Evolutionary conservation across 2,797 vertebrate species (phyloP), one percentile per base, ranked within the genome.

Genomic region (Alca torda): DNA sequence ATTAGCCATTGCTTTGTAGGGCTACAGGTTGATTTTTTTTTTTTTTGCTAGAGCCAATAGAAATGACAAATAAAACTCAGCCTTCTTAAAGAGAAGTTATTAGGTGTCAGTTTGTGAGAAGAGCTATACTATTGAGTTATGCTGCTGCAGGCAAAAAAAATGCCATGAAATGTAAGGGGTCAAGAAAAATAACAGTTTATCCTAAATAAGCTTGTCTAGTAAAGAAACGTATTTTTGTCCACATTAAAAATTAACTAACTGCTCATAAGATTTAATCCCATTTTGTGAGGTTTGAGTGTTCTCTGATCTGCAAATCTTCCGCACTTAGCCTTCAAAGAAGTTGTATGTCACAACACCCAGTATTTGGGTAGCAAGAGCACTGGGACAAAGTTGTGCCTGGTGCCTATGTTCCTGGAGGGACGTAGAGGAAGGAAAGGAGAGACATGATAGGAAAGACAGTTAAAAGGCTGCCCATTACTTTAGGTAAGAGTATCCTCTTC

Each of bases 391-490:
- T 4, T 12, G 6, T 53, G 7, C 26, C 41, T 56, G 15, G 6
- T 57, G 31, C 9, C 19, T 48, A 0, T 23, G 9, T 30, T 39
- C 39, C 35, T 51, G 23, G 13, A 69, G 20, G 19, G 4, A 69
- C 4, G 11, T 21, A 64, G 21, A 64, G 4, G 23, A 84, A 73
- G 5, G 23, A 69, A 83, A 83, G 39, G 37, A 86, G 24, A 63
- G 5, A 19, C 9, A 13, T 5, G 0, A 33, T 20, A 68, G 4
- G 31, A 89, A 73, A 81, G 21, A 30, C 0, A 0, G 4, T 12
- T 7, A 3, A 51, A 82, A 61, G 16, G 28, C 18, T 63, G 7
- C 6, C 15, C 53, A 5, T 67, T 72, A 43, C 31, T 78, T 48
- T 41, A 77, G 9, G 17, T 20, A 60, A 35, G 15, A 26, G 4